These are phyloP conservation scores for Isurus oxyrinchus DNA, from an alignment of 2,113 vertebrate genomes.

Conservation along the genomic window DNA sequence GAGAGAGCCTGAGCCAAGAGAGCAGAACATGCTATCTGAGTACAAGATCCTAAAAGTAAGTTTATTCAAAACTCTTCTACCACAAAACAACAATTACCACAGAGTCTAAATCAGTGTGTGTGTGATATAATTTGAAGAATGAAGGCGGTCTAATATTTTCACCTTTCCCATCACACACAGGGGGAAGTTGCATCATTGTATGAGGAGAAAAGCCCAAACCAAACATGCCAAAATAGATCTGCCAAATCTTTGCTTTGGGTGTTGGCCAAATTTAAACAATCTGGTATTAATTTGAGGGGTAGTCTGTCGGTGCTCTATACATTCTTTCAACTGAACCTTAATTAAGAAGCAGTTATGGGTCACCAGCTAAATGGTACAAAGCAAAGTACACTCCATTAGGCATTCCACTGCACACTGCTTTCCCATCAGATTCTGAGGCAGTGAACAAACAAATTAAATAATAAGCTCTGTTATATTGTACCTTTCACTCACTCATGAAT, in stretches of 20 bases:
- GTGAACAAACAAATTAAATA: too few species aligned
- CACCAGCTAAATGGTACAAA: background rate
- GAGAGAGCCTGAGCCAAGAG: too few species aligned
- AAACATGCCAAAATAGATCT: background rate
- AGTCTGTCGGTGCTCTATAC: background rate
- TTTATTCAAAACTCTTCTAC: background rate
- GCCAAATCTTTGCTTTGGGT: background rate
- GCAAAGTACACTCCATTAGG: background rate
- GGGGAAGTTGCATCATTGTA: background rate
- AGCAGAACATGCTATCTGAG: too few species aligned
- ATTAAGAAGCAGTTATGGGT: background rate
- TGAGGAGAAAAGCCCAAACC: background rate
- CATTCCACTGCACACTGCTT: too few species aligned
- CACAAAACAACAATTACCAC: background rate
- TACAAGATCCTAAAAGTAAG: background rate
- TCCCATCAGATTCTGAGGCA: too few species aligned
- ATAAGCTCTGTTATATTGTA: background rate
- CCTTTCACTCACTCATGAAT: background rate
- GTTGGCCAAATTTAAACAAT: background rate
- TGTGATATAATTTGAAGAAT: background rate
- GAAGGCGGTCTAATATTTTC: background rate
- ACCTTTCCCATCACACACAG: background rate
- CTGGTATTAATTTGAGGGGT: background rate
- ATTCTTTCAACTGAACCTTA: background rate
- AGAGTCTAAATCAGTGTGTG: background rate